A percentile compares a stretch with the other conserved stretches of the same genome.
phyloP scores from a whole-genome alignment of 2,888 invertebrate genomes.

The Andrena dorsata region DNA sequence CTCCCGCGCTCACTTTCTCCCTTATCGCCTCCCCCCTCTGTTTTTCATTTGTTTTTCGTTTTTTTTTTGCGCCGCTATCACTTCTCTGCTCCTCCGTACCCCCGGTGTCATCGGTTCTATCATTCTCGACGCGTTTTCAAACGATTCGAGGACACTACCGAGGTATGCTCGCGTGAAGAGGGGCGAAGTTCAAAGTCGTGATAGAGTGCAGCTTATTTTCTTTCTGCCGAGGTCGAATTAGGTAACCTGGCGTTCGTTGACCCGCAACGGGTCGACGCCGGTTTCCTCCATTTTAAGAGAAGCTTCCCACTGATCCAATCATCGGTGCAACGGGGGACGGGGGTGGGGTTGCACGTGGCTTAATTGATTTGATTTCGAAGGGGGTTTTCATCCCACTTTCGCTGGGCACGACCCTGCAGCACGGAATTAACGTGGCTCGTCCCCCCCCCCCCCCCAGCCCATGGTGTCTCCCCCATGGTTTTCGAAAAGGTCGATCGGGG shows the following conservation, averaged over 20 bases:
- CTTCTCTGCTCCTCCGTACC: background rate
- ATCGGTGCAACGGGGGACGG: slow-evolving; percentile 58
- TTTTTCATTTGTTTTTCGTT: slow-evolving; percentile 11
- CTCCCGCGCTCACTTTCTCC: slow-evolving; percentile 44
- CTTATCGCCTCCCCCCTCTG: slow-evolving; percentile 18
- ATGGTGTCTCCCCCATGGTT: slow-evolving; percentile 51
- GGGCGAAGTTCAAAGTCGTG: background rate
- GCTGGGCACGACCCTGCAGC: slow-evolving; percentile 57
- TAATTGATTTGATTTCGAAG: slow-evolving; percentile 84
- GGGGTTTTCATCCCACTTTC: slow-evolving; percentile 80
- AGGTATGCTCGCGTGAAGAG: too few relatives aligned
- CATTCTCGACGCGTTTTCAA: background rate
- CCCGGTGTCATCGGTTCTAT: background rate
- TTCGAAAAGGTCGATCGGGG: slow-evolving; percentile 68
- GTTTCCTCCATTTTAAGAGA: slow-evolving; percentile 81
- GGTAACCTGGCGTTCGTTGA: background rate
- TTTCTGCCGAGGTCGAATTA: background rate
- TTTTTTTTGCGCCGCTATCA: background rate
- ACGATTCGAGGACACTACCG: too few relatives aligned
- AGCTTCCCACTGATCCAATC: slow-evolving; percentile 76
- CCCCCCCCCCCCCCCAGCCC: slow-evolving; percentile 48
- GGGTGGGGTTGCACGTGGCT: slow-evolving; percentile 79
- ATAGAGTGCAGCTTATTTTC: background rate
- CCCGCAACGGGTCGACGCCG: slow-evolving; percentile 12
- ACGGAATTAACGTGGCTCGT: slow-evolving; percentile 55